Conservation (phyloP, 2,113 vertebrate species). For the Podarcis raffonei region DNA sequence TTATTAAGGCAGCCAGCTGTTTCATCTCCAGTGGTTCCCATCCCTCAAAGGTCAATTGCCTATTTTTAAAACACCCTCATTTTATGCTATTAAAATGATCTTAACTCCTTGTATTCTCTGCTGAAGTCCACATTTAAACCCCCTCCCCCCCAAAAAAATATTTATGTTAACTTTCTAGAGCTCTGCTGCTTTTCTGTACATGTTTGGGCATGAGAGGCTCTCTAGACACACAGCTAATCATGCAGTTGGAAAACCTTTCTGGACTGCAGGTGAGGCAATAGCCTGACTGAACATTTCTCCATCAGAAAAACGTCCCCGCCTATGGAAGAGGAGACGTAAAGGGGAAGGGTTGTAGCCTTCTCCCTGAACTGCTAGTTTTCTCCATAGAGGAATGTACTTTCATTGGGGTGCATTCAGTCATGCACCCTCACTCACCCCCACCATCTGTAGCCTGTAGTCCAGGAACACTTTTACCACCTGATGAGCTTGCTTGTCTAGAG, state of each 20-base stretch:
- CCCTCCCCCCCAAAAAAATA: not conserved
- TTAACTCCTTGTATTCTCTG: conserved; percentile 18
- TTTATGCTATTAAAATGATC: not conserved
- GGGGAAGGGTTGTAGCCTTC: not conserved
- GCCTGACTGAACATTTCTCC: too few relatives aligned
- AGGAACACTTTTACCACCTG: not conserved
- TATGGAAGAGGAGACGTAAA: not conserved
- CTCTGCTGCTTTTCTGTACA: accelerated
- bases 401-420: not conserved
- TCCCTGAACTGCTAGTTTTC: not conserved
- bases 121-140: not conserved
- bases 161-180: not conserved
- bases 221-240: not conserved
- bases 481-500: not conserved
- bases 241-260: not conserved
- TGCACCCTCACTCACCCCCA: not conserved
- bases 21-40: conserved; percentile 28
- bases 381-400: not conserved
- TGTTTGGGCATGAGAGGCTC: not conserved
- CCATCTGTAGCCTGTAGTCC: not conserved
- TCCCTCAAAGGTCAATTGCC: conserved; percentile 8
- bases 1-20: conserved; percentile 42
- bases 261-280: not conserved
- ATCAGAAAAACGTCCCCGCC: not conserved
- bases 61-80: not conserved